These are phyloP conservation scores for Microctonus aethiopoides DNA, from an alignment of 2,888 invertebrate genomes.

Conservation along the genomic window DNA sequence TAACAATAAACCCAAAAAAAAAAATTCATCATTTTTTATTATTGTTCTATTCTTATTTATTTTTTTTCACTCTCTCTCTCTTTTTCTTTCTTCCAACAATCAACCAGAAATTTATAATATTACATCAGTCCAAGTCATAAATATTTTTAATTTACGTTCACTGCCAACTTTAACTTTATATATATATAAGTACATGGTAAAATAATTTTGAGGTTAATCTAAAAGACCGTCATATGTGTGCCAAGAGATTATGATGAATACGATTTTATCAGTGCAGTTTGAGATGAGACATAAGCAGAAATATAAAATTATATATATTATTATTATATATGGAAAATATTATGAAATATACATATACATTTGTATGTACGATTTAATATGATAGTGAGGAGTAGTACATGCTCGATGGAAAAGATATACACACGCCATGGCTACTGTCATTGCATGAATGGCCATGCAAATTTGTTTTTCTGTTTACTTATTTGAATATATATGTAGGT, in stretches of 20 bases:
- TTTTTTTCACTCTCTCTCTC: not conserved
- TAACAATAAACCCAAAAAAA: no score
- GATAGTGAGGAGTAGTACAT: not conserved
- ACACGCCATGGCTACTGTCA: not conserved
- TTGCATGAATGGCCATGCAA: not conserved
- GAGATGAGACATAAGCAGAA: not conserved
- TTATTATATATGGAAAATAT: not conserved
- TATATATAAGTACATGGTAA: not conserved
- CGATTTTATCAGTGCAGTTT: not conserved
- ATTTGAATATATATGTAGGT: no score
- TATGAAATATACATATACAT: not conserved
- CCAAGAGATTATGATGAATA: not conserved
- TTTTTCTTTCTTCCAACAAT: not conserved
- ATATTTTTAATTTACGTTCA: not conserved
- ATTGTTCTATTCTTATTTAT: not conserved
- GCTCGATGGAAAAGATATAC: not conserved
- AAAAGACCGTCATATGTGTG: not conserved
- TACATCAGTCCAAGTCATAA: not conserved
- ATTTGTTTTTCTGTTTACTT: slow-evolving; percentile 16
- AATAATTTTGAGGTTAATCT: not conserved
- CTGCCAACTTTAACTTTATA: not conserved
- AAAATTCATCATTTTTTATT: not conserved
- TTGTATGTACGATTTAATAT: slow-evolving; percentile 10
- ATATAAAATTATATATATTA: not conserved
- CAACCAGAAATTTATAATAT: not conserved